phyloP scores from a whole-genome alignment of 2,888 invertebrate species.

The Bellardia bayeri region DNA sequence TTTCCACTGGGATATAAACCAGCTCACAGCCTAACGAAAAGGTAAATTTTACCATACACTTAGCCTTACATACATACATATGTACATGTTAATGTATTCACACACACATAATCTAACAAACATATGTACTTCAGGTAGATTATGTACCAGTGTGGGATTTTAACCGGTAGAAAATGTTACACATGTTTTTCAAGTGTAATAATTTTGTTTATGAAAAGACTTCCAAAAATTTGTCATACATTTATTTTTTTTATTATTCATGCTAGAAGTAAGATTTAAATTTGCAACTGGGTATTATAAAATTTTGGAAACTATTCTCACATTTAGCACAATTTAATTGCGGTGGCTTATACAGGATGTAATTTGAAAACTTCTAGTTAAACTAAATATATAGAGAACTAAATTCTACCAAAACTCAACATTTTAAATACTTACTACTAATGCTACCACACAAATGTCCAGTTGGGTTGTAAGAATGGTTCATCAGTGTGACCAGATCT shows the following conservation, averaged over 20 bases:
- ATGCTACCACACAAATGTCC: neutral
- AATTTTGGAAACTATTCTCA: neutral
- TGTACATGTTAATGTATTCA: neutral
- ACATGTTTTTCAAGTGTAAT: neutral
- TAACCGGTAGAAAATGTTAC: neutral
- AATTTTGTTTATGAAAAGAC: neutral
- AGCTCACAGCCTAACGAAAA: too few species aligned
- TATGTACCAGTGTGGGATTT: neutral
- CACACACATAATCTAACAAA: neutral
- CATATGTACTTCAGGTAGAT: neutral
- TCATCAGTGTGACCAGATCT: neutral
- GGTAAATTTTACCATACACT: too few species aligned
- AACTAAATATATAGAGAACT: conserved; percentile 15
- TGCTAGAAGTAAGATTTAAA: neutral
- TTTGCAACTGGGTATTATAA: neutral
- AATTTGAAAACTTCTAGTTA: conserved; percentile 16
- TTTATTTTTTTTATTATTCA: neutral
- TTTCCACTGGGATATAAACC: too few species aligned
- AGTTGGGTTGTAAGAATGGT: neutral
- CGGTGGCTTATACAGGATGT: conserved; percentile 36
- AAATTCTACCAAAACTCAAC: conserved; percentile 1
- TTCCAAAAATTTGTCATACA: neutral
- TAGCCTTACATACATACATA: too few species aligned
- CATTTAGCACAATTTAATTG: conserved; percentile 39
- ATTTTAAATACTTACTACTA: conserved; percentile 5